Conservation (phyloP, 1,140 invertebrate species). For the Temnothorax longispinosus region DNA sequence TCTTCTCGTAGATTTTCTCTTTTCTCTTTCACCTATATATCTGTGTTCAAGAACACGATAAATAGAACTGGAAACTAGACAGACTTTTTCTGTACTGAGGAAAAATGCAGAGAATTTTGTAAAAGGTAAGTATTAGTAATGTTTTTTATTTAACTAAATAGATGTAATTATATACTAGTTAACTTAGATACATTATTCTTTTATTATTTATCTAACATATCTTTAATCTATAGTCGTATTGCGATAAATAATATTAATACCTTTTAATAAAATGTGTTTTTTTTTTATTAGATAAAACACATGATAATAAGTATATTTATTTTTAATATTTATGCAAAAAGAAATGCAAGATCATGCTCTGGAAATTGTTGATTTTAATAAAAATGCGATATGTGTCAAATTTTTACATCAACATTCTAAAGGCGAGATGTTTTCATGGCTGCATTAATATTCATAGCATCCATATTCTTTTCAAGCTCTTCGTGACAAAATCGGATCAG, state of each 20-base stretch:
- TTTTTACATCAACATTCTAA: background rate
- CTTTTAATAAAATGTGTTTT: background rate
- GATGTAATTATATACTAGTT: constrained; percentile 3
- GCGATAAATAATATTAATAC: background rate
- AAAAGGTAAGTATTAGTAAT: constrained; percentile 51
- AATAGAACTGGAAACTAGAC: constrained; percentile 36
- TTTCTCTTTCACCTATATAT: background rate
- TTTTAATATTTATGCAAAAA: background rate
- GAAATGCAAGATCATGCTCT: background rate
- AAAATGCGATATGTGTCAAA: background rate
- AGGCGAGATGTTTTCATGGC: background rate
- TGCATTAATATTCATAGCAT: constrained; percentile 19
- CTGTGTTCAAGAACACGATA: constrained; percentile 20
- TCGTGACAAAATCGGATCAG: background rate
- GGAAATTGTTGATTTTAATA: background rate
- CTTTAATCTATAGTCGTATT: background rate
- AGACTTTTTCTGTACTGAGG: constrained; percentile 65
- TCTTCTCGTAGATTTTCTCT: background rate
- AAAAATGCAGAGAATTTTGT: constrained; percentile 51
- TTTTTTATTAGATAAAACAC: background rate
- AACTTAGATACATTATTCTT: background rate
- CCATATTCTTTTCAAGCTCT: background rate
- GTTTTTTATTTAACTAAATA: constrained; percentile 15
- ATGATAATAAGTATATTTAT: background rate
- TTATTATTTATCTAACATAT: constrained; percentile 4